Conservation (phyloP, 2,113 vertebrate species). For the Equus przewalskii region DNA sequence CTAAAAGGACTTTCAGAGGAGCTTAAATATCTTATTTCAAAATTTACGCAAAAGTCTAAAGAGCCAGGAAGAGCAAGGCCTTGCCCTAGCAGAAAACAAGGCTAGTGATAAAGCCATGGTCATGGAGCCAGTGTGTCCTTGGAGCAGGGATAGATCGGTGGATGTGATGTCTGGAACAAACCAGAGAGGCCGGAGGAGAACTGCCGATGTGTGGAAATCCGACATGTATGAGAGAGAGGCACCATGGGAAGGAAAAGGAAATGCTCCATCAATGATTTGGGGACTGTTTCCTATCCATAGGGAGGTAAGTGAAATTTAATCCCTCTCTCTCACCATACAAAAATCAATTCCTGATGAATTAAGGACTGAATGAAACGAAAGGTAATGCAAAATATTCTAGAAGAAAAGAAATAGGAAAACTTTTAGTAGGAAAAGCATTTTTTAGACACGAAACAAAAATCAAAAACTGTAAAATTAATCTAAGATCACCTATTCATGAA, state of each 20-base stretch:
- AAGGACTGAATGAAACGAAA: not conserved
- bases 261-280: not conserved
- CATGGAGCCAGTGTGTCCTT: not conserved
- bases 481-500: not conserved
- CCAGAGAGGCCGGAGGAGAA: not conserved
- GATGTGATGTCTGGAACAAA: not conserved
- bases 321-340: not conserved
- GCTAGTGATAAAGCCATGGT: not conserved
- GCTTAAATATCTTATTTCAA: not conserved
- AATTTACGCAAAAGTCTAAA: not conserved
- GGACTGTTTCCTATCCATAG: not conserved
- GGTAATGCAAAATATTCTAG: not conserved
- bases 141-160: fast-evolving
- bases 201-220: too few relatives aligned
- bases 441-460: not conserved
- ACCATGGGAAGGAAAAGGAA: not conserved
- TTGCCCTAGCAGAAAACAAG: not conserved
- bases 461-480: not conserved
- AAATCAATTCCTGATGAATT: not conserved
- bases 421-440: not conserved
- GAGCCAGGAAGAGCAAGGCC: not conserved
- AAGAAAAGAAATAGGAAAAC: not conserved
- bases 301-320: not conserved
- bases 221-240: fast-evolving
- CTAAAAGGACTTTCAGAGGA: not conserved